Evolutionary conservation across 2,113 vertebrate species (phyloP).

Genomic region (Octodon degus): DNA sequence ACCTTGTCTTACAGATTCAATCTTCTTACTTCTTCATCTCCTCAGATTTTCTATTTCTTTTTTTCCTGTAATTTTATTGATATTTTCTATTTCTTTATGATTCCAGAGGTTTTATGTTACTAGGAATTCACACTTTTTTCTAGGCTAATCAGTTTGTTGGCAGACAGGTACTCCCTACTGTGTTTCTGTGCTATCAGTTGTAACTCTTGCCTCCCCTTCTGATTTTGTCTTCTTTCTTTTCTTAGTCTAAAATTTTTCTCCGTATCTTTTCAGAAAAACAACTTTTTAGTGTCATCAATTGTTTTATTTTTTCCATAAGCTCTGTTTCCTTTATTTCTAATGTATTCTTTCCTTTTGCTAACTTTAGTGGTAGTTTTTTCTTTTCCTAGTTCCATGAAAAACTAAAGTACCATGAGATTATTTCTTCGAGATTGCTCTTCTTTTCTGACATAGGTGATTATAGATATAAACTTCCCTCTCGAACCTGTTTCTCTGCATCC

Average conservation of each 20-base stretch:
- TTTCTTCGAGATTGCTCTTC: not conserved
- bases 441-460: not conserved
- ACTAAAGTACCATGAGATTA: not conserved
- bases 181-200: not conserved
- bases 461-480: not conserved
- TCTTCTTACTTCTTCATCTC: not conserved
- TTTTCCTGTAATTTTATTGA: too few species aligned
- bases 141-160: not conserved
- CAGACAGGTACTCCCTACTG: not conserved
- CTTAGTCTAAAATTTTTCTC: not conserved
- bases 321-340: not conserved
- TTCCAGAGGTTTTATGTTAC: not conserved
- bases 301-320: not conserved
- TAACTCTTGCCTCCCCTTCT: not conserved
- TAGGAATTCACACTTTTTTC: not conserved
- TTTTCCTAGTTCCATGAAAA: not conserved
- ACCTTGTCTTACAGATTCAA: not conserved
- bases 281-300: not conserved
- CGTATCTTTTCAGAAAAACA: not conserved
- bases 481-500: not conserved
- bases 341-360: not conserved
- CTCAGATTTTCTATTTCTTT: not conserved
- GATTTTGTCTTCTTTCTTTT: not conserved
- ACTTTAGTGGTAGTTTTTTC: not conserved
- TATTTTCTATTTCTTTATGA: not conserved